Conservation (phyloP, 2,113 vertebrate species). For the Martes martes region DNA sequence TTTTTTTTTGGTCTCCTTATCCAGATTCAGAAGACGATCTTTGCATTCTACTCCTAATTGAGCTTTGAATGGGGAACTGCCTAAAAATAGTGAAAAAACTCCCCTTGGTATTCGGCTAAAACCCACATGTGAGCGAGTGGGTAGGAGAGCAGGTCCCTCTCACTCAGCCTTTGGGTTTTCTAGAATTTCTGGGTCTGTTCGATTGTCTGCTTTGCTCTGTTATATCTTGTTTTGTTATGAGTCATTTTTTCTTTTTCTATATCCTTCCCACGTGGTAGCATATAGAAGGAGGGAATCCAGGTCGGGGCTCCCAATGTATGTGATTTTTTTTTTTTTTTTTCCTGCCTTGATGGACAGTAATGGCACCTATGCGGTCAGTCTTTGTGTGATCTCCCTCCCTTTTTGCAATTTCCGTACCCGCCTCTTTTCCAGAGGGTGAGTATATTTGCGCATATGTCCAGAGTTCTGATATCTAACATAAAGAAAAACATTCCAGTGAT, state of each 20-base stretch:
- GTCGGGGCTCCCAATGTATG: background rate
- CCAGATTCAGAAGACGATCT: background rate
- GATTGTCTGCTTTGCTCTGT: background rate
- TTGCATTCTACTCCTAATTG: background rate
- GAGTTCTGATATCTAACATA: background rate
- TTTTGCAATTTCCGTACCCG: background rate
- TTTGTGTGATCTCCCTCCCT: background rate
- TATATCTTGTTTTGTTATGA: background rate
- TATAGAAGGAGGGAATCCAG: background rate
- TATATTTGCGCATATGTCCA: background rate
- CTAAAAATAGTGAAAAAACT: background rate
- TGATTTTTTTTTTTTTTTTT: background rate
- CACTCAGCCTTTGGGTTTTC: background rate
- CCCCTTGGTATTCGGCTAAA: background rate
- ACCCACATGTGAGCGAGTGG: background rate
- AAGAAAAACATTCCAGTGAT: background rate
- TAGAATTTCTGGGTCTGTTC: background rate
- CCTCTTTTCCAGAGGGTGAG: constrained; percentile 10
- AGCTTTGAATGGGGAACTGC: background rate
- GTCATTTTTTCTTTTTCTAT: background rate
- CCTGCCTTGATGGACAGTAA: background rate
- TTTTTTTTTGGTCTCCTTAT: background rate
- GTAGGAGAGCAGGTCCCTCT: background rate
- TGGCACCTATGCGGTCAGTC: background rate
- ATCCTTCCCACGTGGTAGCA: background rate